Evolutionary conservation across 2,113 vertebrate genomes (phyloP), one percentile per base, ranked within the genome.

Genomic region (Vanacampus margaritifer): DNA sequence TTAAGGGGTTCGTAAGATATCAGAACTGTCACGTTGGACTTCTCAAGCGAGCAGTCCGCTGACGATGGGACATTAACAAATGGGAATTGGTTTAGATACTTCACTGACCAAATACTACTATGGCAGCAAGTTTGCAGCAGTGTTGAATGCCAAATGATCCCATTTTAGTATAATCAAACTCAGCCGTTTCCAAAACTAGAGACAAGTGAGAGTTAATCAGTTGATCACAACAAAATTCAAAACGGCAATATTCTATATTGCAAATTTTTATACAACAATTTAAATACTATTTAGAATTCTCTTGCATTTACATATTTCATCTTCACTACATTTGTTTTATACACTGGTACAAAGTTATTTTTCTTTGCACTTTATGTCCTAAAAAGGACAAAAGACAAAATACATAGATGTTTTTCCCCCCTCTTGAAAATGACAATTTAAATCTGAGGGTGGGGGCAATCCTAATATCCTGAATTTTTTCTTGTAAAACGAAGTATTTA

Each of bases 41-140:
- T 59, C 32, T 12, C 3, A n/a, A 36, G 35, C n/a, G 19, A 26
- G 12, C 57, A 21, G 32, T 36, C 57, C 32, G 11, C 32, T 59
- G 32, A 37, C 35, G 32, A 59, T 3, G 7, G 28, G 17, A n/a
- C 32, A 17, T 54, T 5, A 24, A 54, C 51, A 54, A 54, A 2
- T 66, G 48, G 67, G 78, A 80, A 79, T 65, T 37, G 65, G 63
- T 64, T n/a, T 37, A 64, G 72, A 72, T 37, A 78, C 57, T n/a
- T 10, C 21, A n/a, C 9, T 60, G 17, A 24, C 39, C n/a, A 62
- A 62, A 26, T 24, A 26, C 6, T 3, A 61, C n/a, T 56, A 43
- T 3, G 12, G 39, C 2, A 2, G 12, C 6, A 24, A 41, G 17
- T 35, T 35, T 35, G 8, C 17, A 9, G 28, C 17, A 21, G 17